Percentiles rank a stretch among this genome's conserved stretches.
These are phyloP conservation scores for Xenops minutus DNA, from an alignment of 2,797 vertebrate species.

Conservation along the genomic window DNA sequence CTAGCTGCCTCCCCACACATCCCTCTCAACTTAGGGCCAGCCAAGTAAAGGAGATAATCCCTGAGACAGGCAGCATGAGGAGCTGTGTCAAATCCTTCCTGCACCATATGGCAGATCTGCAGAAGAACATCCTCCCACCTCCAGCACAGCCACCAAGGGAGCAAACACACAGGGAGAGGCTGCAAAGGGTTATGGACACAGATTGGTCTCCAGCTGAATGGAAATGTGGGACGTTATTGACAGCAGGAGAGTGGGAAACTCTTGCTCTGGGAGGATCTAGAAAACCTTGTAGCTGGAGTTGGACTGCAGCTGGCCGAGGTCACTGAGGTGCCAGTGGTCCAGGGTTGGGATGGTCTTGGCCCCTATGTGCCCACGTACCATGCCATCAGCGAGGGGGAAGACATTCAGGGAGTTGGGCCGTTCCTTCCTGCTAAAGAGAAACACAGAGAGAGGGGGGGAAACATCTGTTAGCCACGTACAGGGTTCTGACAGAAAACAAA, in stretches of 20 bases:
- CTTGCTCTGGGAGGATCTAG: slow-evolving; percentile 73
- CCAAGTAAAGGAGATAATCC: slow-evolving; percentile 42
- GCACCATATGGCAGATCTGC: not conserved
- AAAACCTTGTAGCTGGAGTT: slow-evolving; percentile 95
- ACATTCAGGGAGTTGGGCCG: slow-evolving; percentile 95
- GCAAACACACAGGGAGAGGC: not conserved
- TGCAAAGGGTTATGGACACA: slow-evolving; percentile 68
- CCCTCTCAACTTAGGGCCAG: not conserved
- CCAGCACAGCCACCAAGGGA: not conserved
- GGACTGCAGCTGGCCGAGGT: slow-evolving; percentile 90
- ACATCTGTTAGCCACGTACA: not conserved
- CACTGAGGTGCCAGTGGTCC: slow-evolving; percentile 95
- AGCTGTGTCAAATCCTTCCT: not conserved
- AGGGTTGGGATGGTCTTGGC: slow-evolving; percentile 88
- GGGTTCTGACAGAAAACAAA: not conserved
- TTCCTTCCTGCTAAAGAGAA: slow-evolving; percentile 88
- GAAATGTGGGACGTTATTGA: slow-evolving; percentile 10
- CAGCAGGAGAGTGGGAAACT: slow-evolving; percentile 29
- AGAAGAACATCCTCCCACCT: not conserved
- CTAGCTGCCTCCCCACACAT: not conserved
- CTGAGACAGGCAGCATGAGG: not conserved
- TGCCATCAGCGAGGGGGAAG: slow-evolving; percentile 90
- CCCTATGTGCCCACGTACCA: slow-evolving; percentile 96
- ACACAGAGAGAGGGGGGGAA: not conserved
- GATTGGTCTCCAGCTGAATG: slow-evolving; percentile 16